phyloP scores from a whole-genome alignment of 2,113 vertebrate genomes.

The Rhodinocichla rosea region DNA sequence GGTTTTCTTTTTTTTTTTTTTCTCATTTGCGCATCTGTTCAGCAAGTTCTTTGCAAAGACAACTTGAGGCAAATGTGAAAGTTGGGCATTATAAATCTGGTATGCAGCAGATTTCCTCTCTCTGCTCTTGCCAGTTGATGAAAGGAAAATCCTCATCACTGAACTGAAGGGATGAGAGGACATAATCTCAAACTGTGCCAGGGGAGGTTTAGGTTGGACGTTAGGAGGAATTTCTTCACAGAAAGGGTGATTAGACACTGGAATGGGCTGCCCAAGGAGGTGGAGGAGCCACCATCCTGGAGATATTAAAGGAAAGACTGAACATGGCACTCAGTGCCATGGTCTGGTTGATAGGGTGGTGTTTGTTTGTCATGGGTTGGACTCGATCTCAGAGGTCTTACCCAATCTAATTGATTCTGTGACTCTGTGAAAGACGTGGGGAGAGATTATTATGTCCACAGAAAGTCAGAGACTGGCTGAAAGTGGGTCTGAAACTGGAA shows the following conservation, averaged over 20 bases:
- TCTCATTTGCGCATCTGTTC: not conserved
- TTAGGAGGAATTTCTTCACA: not conserved
- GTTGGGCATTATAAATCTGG: not conserved
- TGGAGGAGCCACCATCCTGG: not conserved
- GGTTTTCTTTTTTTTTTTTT: not conserved
- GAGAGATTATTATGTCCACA: not conserved
- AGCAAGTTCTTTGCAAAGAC: not conserved
- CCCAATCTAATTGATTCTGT: not conserved
- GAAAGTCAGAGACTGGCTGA: not conserved
- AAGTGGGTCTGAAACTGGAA: not conserved
- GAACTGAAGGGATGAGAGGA: not conserved
- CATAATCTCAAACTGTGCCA: not conserved
- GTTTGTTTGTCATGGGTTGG: not conserved
- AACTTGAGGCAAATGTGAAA: not conserved
- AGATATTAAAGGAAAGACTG: not conserved
- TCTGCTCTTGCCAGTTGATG: fast-evolving
- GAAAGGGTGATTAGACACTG: fast-evolving
- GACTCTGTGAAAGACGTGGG: not conserved
- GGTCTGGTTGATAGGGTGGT: not conserved
- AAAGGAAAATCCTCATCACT: not conserved
- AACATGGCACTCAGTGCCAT: fast-evolving
- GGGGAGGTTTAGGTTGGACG: not conserved
- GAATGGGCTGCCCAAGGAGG: not conserved
- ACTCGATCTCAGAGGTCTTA: not conserved
- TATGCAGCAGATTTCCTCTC: not conserved